phyloP scores from a whole-genome alignment of 2,113 vertebrate genomes.

The Apodemus speciosus region DNA sequence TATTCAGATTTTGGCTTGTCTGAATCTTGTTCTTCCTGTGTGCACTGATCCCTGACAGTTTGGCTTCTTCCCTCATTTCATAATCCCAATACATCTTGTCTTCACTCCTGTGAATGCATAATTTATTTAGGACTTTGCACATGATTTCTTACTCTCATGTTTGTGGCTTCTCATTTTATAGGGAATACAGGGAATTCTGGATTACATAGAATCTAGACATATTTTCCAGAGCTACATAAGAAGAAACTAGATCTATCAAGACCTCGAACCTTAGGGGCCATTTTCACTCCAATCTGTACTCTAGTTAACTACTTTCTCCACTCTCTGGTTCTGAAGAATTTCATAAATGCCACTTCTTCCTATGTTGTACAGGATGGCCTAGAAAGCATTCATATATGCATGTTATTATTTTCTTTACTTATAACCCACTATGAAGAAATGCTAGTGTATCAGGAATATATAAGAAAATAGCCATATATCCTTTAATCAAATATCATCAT shows the following conservation, averaged over 20 bases:
- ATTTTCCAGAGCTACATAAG: background rate
- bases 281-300: background rate
- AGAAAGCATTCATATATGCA: background rate
- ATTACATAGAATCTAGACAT: background rate
- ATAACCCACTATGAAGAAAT: background rate
- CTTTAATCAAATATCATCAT: background rate
- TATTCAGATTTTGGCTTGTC: slow-evolving; percentile 33
- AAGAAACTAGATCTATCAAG: background rate
- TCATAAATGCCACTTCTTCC: background rate
- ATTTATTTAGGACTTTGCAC: slow-evolving; percentile 10
- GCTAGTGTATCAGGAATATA: background rate
- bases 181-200: background rate
- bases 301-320: background rate
- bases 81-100: slow-evolving; percentile 20
- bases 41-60: background rate
- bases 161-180: background rate
- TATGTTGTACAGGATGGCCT: background rate
- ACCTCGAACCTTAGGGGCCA: background rate
- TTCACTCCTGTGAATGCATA: slow-evolving; percentile 28
- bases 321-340: background rate
- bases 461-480: background rate
- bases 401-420: background rate
- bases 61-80: background rate
- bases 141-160: background rate
- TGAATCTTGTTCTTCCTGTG: slow-evolving; percentile 12